A percentile compares a stretch with the other conserved stretches of the same genome.
Conservation (phyloP, 2,888 invertebrate genomes). For the Epirrhoe tristata region DNA sequence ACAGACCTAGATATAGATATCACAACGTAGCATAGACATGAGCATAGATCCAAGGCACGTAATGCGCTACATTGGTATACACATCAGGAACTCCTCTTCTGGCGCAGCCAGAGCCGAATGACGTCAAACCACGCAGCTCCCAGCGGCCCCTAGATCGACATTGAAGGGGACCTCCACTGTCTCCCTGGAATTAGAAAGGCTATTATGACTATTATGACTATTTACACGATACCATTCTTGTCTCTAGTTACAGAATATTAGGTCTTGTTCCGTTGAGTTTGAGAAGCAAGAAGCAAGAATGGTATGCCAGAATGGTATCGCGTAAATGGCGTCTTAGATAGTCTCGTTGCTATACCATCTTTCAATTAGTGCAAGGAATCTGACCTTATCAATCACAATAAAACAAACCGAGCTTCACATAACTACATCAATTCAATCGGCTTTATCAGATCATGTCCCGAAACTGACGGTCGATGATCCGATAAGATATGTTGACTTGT, state of each 20-base stretch:
- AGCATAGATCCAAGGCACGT: constrained; percentile 92
- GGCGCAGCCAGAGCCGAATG: constrained; percentile 96
- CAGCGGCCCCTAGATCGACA: constrained; percentile 93
- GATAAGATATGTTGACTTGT: constrained; percentile 53
- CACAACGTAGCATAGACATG: constrained; percentile 71
- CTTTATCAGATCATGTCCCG: constrained; percentile 49
- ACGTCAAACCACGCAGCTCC: constrained; percentile 95
- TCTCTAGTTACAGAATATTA: too few relatives aligned
- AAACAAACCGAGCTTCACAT: constrained; percentile 44
- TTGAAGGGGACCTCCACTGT: constrained; percentile 96
- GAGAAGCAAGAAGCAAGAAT: too few relatives aligned
- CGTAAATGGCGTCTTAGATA: neutral
- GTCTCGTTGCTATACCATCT: neutral
- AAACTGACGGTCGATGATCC: constrained; percentile 37
- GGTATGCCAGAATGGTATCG: too few relatives aligned
- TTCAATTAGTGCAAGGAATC: constrained; percentile 26
- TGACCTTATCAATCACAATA: constrained; percentile 40
- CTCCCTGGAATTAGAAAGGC: constrained; percentile 87
- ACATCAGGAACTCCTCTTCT: constrained; percentile 95
- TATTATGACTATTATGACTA: too few relatives aligned
- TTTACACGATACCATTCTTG: too few relatives aligned
- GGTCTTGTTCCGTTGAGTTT: too few relatives aligned
- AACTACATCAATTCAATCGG: constrained; percentile 51
- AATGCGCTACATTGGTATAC: constrained; percentile 93
- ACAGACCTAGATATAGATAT: neutral